A percentile compares a stretch with the other conserved stretches of the same genome.
Evolutionary conservation across 2,888 invertebrate species (phyloP).

Genomic region (Thera obeliscata): DNA sequence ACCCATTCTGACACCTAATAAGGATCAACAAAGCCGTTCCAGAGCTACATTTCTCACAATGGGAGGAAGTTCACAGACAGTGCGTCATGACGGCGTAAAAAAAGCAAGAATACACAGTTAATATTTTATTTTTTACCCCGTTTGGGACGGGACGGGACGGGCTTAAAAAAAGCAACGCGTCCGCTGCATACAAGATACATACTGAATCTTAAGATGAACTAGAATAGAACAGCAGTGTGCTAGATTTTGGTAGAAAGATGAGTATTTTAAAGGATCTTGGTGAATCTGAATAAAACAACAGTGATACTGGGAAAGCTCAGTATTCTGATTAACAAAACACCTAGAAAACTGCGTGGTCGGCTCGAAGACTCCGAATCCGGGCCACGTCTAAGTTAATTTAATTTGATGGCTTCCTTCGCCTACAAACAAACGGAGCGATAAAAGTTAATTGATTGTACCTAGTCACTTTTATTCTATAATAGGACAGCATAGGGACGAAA

Average conservation of each 20-base stretch:
- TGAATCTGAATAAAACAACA: background rate
- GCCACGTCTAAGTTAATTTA: background rate
- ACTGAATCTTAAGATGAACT: slow-evolving; percentile 32
- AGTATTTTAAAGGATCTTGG: slow-evolving; percentile 10
- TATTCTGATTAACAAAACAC: background rate
- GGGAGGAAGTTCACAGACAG: slow-evolving; percentile 80
- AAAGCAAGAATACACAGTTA: slow-evolving; percentile 55
- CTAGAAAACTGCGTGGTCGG: background rate
- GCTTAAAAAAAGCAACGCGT: slow-evolving; percentile 55
- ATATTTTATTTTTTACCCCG: slow-evolving; percentile 60
- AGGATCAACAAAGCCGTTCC: slow-evolving; percentile 43
- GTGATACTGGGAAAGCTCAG: background rate
- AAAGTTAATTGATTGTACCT: slow-evolving; percentile 24
- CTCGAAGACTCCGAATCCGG: background rate
- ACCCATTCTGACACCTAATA: slow-evolving; percentile 37
- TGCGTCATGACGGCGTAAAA: slow-evolving; percentile 72
- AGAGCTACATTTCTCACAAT: slow-evolving; percentile 71
- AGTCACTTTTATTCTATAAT: slow-evolving; percentile 24
- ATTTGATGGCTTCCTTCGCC: background rate
- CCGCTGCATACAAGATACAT: slow-evolving; percentile 37
- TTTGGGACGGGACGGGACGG: slow-evolving; percentile 44
- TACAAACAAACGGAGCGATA: slow-evolving; percentile 21
- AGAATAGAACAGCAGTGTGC: slow-evolving; percentile 22
- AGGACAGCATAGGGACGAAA: slow-evolving; percentile 24
- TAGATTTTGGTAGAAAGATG: slow-evolving; percentile 27